A percentile compares a stretch with the other conserved stretches of the same genome.
phyloP scores from a whole-genome alignment of 2,797 vertebrate species.

The Balearica regulorum region DNA sequence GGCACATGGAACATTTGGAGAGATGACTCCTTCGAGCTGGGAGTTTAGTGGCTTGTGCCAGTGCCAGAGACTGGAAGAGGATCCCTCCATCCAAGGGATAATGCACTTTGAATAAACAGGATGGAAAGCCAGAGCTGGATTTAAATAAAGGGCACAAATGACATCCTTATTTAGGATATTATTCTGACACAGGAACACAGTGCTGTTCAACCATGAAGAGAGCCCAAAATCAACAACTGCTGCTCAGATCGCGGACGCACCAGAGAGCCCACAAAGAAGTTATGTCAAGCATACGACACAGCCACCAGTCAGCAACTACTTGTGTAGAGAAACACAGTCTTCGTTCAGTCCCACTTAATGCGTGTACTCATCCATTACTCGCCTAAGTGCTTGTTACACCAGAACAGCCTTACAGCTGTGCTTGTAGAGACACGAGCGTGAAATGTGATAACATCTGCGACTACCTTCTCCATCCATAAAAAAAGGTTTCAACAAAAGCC shows the following conservation, averaged over 20 bases:
- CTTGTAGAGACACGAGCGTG: background rate
- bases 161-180: background rate
- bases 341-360: background rate
- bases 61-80: slow-evolving; percentile 5
- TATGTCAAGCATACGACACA: background rate
- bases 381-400: background rate
- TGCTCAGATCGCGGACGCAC: background rate
- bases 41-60: slow-evolving; percentile 20
- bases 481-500: background rate
- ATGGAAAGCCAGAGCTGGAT: background rate
- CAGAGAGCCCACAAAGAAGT: background rate
- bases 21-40: slow-evolving; percentile 48
- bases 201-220: background rate
- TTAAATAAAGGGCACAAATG: background rate
- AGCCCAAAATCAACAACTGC: background rate
- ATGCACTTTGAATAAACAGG: background rate
- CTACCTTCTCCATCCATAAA: background rate
- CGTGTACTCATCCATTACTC: background rate
- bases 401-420: background rate
- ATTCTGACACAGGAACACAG: background rate
- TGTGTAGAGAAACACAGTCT: background rate
- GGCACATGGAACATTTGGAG: slow-evolving; percentile 10
- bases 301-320: background rate
- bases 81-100: background rate
- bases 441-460: background rate